phyloP scores from a whole-genome alignment of 2,797 vertebrate species.

The Eidolon dupreanum region DNA sequence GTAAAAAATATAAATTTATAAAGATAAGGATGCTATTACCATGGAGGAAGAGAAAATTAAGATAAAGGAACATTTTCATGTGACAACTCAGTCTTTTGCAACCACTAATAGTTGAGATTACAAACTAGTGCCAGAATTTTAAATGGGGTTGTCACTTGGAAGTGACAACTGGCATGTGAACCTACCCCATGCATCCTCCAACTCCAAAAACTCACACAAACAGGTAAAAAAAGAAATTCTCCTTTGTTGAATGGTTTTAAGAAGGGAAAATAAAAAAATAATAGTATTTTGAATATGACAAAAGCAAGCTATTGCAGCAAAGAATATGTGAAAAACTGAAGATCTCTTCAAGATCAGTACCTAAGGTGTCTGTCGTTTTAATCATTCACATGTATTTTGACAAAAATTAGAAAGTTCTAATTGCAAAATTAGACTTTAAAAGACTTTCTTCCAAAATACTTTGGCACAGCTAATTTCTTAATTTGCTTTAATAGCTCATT shows the following conservation, averaged over 20 bases:
- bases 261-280: neutral
- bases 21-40: neutral
- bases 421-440: constrained; percentile 29
- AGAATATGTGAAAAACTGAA: neutral
- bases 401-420: neutral
- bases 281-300: neutral
- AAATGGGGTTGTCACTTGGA: neutral
- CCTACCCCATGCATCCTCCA: neutral
- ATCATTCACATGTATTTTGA: neutral
- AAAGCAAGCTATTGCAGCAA: neutral
- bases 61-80: neutral
- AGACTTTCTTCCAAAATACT: neutral
- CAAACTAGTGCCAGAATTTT: neutral
- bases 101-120: neutral
- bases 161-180: neutral
- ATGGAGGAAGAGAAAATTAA: neutral
- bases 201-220: neutral
- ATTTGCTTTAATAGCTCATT: neutral
- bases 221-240: neutral
- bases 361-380: neutral
- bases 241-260: neutral
- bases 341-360: neutral
- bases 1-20: neutral
- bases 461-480: constrained; percentile 1
- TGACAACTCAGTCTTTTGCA: neutral